Conservation (phyloP, 2,888 invertebrate species). For the Panzeria rudis region DNA sequence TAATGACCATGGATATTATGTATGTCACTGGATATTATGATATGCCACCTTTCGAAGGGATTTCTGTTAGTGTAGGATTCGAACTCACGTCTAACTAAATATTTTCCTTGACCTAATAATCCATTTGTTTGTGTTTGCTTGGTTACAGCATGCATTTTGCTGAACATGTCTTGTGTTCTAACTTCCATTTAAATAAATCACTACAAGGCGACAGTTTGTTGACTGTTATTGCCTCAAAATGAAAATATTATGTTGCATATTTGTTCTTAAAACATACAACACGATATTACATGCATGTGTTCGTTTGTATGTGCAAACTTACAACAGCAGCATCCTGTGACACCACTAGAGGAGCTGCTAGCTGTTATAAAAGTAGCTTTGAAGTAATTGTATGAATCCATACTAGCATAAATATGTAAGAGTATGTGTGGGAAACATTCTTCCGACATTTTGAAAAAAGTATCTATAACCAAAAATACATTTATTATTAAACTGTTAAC, state of each 20-base stretch:
- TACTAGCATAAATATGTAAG: neutral
- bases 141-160: conserved; percentile 5
- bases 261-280: conserved; percentile 34
- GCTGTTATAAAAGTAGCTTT: conserved; percentile 37
- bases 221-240: conserved; percentile 76
- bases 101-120: too few species aligned
- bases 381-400: conserved; percentile 25
- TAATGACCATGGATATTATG: too few species aligned
- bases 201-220: conserved; percentile 73
- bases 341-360: conserved; percentile 1
- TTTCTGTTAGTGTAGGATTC: too few species aligned
- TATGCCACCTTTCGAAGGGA: too few species aligned
- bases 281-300: conserved; percentile 11
- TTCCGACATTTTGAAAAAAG: conserved; percentile 49
- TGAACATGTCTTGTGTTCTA: conserved; percentile 29
- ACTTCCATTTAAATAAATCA: conserved; percentile 74
- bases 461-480: conserved; percentile 57
- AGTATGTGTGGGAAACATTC: neutral
- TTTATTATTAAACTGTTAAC: conserved; percentile 72
- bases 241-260: conserved; percentile 74
- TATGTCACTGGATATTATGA: too few species aligned
- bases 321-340: conserved; percentile 42
- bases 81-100: too few species aligned
- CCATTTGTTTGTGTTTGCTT: conserved; percentile 1
- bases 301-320: neutral